A percentile compares a stretch with the other conserved stretches of the same genome.
These are phyloP conservation scores for Euzetes globulus DNA, from an alignment of 2,888 invertebrate genomes.

Conservation along the genomic window DNA sequence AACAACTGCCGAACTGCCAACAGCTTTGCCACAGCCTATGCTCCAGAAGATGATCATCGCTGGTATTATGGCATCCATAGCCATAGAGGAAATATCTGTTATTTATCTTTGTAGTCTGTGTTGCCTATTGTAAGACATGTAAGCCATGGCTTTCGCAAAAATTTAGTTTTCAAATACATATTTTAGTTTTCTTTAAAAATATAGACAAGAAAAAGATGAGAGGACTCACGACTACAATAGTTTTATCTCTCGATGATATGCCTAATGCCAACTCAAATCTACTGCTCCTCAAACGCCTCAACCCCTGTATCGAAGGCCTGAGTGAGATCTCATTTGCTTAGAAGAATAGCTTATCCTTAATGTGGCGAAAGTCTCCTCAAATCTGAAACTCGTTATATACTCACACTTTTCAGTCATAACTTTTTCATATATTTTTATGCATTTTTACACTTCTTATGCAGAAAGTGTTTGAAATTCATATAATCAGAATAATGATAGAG, in stretches of 20 bases:
- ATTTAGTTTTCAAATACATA: conserved; percentile 20
- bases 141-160: conserved; percentile 13
- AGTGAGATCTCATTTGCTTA: conserved; percentile 18
- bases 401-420: not conserved
- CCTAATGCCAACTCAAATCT: conserved; percentile 24
- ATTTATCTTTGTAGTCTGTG: conserved; percentile 18
- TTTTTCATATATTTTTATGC: not conserved
- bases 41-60: conserved; percentile 23
- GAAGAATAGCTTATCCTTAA: conserved; percentile 25
- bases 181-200: conserved; percentile 4
- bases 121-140: conserved; percentile 15
- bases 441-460: not conserved
- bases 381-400: conserved; percentile 28
- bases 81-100: conserved; percentile 28
- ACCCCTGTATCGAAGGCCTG: not conserved
- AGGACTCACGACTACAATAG: not conserved
- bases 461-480: conserved; percentile 5
- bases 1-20: conserved; percentile 3
- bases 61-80: conserved; percentile 26
- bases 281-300: not conserved
- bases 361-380: conserved; percentile 18
- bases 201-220: not conserved
- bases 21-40: conserved; percentile 9
- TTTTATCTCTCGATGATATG: conserved; percentile 20
- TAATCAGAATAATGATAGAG: conserved; percentile 11